Evolutionary conservation across 2,888 invertebrate species (phyloP).

Genomic region (Salticus scenicus): DNA sequence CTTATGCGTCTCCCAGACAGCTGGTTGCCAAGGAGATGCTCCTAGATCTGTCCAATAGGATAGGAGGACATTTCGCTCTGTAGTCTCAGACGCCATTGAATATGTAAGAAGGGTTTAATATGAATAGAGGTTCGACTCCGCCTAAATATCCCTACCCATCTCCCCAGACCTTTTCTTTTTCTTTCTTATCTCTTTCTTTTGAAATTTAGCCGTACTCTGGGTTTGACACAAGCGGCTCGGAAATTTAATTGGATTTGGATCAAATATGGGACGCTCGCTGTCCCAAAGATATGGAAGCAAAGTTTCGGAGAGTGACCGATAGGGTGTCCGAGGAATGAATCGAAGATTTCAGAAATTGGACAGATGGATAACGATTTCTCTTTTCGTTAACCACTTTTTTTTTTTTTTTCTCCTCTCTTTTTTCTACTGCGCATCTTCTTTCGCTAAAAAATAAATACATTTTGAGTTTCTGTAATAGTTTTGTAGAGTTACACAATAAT

Average conservation of each 20-base stretch:
- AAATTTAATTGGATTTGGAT: slow-evolving; percentile 59
- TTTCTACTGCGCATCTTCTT: not conserved
- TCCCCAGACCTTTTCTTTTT: not conserved
- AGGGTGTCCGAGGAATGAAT: slow-evolving; percentile 19
- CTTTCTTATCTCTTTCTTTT: slow-evolving; percentile 21
- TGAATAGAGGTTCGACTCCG: slow-evolving; percentile 65
- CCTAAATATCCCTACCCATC: slow-evolving; percentile 53
- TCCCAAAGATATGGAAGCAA: slow-evolving; percentile 15
- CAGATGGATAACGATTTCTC: slow-evolving; percentile 11
- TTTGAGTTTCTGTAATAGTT: not conserved
- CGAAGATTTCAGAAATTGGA: slow-evolving; percentile 30
- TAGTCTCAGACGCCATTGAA: slow-evolving; percentile 66
- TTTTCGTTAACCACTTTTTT: not conserved
- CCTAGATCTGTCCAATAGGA: slow-evolving; percentile 60
- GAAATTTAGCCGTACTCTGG: slow-evolving; percentile 27
- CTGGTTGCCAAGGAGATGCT: slow-evolving; percentile 67
- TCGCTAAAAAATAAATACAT: not conserved
- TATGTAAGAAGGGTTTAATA: slow-evolving; percentile 69
- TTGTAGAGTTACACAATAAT: too few relatives aligned
- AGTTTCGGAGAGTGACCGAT: slow-evolving; percentile 5
- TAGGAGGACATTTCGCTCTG: slow-evolving; percentile 64
- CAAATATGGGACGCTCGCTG: slow-evolving; percentile 32
- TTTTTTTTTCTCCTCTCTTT: too few relatives aligned
- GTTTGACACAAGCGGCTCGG: slow-evolving; percentile 47
- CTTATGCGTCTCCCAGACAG: slow-evolving; percentile 65